These are phyloP conservation scores for Pristiophorus japonicus DNA, from an alignment of 2,113 vertebrate species.

Conservation along the genomic window DNA sequence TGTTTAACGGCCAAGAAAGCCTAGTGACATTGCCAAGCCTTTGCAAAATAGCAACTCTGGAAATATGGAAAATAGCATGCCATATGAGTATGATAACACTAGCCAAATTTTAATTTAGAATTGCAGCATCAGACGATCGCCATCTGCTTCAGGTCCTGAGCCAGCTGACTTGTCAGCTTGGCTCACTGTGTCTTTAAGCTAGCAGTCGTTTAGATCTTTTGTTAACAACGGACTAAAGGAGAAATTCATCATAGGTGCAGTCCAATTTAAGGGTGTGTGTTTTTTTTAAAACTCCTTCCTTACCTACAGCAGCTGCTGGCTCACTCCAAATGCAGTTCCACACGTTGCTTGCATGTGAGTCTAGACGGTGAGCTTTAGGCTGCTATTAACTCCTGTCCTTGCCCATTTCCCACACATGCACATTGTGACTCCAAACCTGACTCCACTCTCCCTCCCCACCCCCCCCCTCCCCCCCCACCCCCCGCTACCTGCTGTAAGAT, in stretches of 20 bases:
- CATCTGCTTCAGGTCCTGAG: not conserved
- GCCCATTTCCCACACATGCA: not conserved
- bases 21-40: not conserved
- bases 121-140: not conserved
- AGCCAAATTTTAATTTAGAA: slow-evolving; percentile 35
- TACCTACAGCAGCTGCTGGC: not conserved
- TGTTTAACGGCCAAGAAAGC: slow-evolving; percentile 19
- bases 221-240: not conserved
- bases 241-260: not conserved
- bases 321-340: not conserved
- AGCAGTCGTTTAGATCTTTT: not conserved
- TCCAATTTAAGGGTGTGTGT: not conserved
- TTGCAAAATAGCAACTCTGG: slow-evolving; percentile 17
- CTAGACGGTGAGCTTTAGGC: not conserved
- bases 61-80: slow-evolving; percentile 22
- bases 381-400: not conserved
- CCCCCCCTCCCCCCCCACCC: too few species aligned
- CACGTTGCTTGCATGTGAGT: not conserved
- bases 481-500: not conserved
- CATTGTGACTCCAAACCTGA: too few species aligned
- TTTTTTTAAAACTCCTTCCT: not conserved
- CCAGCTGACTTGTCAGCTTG: not conserved
- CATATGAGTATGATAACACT: not conserved
- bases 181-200: not conserved
- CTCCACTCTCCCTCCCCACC: too few species aligned